These are phyloP conservation scores for Anoplophora glabripennis DNA, from an alignment of 1,140 invertebrate genomes.

Conservation along the genomic window DNA sequence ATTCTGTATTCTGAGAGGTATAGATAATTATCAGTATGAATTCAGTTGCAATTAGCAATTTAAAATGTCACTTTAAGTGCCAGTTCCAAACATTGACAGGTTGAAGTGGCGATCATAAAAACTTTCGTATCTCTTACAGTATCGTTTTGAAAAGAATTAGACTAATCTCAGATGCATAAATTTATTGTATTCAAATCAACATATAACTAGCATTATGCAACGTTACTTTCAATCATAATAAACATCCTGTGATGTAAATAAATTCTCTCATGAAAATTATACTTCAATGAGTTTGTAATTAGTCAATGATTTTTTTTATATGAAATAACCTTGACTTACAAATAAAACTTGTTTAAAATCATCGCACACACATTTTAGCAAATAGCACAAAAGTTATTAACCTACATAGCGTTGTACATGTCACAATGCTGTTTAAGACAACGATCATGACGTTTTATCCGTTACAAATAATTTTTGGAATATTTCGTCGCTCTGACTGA, in stretches of 20 bases:
- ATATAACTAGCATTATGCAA: constrained; percentile 22
- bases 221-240: constrained; percentile 22
- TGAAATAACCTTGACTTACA: constrained; percentile 25
- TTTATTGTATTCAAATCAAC: constrained; percentile 15
- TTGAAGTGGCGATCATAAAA: too few species aligned
- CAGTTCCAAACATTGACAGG: too few species aligned
- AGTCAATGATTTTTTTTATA: constrained; percentile 25
- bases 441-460: too few species aligned
- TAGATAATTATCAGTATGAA: too few species aligned
- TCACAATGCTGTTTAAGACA: constrained; percentile 9
- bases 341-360: constrained; percentile 24
- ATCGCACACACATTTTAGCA: constrained; percentile 17
- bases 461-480: too few species aligned
- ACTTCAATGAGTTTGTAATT: constrained; percentile 34
- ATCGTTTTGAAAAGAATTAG: not conserved
- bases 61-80: too few species aligned
- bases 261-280: constrained; percentile 29
- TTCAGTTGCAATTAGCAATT: too few species aligned
- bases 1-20: too few species aligned
- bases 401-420: constrained; percentile 25
- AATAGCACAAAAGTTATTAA: constrained; percentile 30
- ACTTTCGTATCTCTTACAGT: too few species aligned
- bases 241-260: constrained; percentile 31
- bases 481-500: too few species aligned
- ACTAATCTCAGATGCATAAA: not conserved